Percentiles rank a stretch among this genome's conserved stretches.
These are phyloP conservation scores for Ichneumoninae sp. DNA, from an alignment of 2,888 invertebrate species.

Conservation along the genomic window DNA sequence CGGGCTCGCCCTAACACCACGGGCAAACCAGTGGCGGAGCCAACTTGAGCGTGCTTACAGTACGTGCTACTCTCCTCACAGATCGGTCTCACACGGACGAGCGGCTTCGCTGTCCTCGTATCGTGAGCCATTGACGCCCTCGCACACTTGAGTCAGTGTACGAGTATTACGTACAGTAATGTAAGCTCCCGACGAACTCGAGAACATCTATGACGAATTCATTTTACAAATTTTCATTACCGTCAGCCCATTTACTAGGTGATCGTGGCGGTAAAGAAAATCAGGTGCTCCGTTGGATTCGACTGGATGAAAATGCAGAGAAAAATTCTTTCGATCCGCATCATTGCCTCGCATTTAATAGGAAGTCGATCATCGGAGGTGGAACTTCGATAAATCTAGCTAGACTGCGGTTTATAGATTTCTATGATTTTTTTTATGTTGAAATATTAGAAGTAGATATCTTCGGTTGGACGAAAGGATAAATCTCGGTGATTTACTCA, in stretches of 20 bases:
- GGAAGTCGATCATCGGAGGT: neutral
- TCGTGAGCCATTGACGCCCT: slow-evolving; percentile 52
- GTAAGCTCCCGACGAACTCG: neutral
- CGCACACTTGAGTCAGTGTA: neutral
- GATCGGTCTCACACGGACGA: slow-evolving; percentile 28
- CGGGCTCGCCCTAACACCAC: slow-evolving; percentile 42
- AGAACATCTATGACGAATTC: neutral
- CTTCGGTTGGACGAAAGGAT: too few relatives aligned
- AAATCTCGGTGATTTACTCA: neutral
- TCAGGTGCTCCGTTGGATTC: neutral
- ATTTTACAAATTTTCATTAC: neutral
- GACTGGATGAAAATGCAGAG: neutral
- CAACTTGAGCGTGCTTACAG: slow-evolving; percentile 37
- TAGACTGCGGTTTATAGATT: too few relatives aligned
- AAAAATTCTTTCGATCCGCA: neutral
- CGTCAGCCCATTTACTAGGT: neutral
- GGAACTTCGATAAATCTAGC: too few relatives aligned
- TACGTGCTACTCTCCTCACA: slow-evolving; percentile 29
- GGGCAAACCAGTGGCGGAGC: slow-evolving; percentile 35
- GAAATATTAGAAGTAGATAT: too few relatives aligned
- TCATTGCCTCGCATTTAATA: neutral
- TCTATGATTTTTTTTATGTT: too few relatives aligned
- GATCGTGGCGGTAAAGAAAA: neutral
- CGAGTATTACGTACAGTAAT: slow-evolving; percentile 1
- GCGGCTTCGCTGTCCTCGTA: slow-evolving; percentile 25